phyloP scores from a whole-genome alignment of 2,797 vertebrate genomes.

The Anniella stebbinsi region DNA sequence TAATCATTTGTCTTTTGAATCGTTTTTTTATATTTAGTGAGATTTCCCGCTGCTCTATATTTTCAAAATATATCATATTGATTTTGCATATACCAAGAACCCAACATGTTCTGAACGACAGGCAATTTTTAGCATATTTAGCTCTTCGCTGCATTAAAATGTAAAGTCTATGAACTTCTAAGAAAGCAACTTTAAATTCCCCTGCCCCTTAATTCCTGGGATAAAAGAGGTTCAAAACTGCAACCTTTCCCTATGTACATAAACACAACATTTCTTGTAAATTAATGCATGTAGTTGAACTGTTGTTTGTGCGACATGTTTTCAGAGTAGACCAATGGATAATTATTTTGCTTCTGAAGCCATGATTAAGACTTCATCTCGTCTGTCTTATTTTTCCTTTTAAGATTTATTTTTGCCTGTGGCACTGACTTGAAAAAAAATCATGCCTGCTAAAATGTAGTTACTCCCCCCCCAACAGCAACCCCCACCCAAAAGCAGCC shows the following conservation, averaged over 20 bases:
- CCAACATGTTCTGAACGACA: conserved; percentile 30
- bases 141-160: not conserved
- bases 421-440: conserved; percentile 79
- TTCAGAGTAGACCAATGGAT: conserved; percentile 47
- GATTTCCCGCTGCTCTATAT: not conserved
- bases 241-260: not conserved
- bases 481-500: not conserved
- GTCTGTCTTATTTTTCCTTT: conserved; percentile 68
- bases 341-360: conserved; percentile 66
- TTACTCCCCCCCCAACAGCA: conserved; percentile 84
- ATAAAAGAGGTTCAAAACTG: not conserved
- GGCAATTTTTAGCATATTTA: not conserved
- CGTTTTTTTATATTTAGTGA: conserved; percentile 22
- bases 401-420: conserved; percentile 76
- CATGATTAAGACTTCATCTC: conserved; percentile 64
- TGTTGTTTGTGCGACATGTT: conserved; percentile 60
- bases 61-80: not conserved
- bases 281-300: conserved; percentile 44
- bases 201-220: not conserved
- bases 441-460: conserved; percentile 87
- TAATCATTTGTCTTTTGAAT: not conserved
- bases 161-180: not conserved
- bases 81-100: conserved; percentile 13
- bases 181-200: not conserved
- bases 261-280: conserved; percentile 13